Base-by-base conservation (phyloP, 2,797 vertebrate genomes). In the Yasuhikotakia modesta region DNA sequence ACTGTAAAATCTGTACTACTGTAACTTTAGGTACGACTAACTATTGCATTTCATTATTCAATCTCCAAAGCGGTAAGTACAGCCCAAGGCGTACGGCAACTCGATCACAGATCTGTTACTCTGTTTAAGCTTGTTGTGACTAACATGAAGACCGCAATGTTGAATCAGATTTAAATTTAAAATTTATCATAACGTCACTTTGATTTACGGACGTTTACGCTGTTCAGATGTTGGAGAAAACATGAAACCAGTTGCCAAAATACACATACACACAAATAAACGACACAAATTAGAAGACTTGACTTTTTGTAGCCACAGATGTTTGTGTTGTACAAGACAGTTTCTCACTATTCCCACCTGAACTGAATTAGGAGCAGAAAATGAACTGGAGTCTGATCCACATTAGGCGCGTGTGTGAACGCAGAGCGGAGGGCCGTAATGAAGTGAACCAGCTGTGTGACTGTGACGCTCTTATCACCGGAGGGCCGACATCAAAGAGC, bases 401-500 rank as follows among this genome's bases (percentile, higher is more conserved):
- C 10, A 55, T 55, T 55, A 55, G 53, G 10, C 22, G 19, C 19
- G 12, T 1, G 60, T 39, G 5, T 74, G 19, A 64, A 73, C 7
- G 5, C 5, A 24, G 46, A 43, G 8, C 0, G 0, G n/a, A 53
- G 27, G 1, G 35, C 32, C 35, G 8, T 71, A 58, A 58, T 71
- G 53, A 71, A 27, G 14, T 48, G 39, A 50, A 19, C 72, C 64
- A 74, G 39, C 45, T 74, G 60, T 58, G 58, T 66, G 61, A 30
- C 61, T 43, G 24, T 24, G 22, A 75, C 22, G 30, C 21, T 11
- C n/a, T 21, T 57, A 75, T 45, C 63, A 50, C 78, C 65, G 45
- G 24, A 55, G 78, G 64, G 58, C 46, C 58, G 19, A 69, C 71
- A 63, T 74, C 78, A 79, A 79, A 74, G 63, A 60, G 21, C 27